A percentile compares a stretch with the other conserved stretches of the same genome.
These are phyloP conservation scores for Mugil cephalus DNA, from an alignment of 2,113 vertebrate genomes.

Conservation along the genomic window DNA sequence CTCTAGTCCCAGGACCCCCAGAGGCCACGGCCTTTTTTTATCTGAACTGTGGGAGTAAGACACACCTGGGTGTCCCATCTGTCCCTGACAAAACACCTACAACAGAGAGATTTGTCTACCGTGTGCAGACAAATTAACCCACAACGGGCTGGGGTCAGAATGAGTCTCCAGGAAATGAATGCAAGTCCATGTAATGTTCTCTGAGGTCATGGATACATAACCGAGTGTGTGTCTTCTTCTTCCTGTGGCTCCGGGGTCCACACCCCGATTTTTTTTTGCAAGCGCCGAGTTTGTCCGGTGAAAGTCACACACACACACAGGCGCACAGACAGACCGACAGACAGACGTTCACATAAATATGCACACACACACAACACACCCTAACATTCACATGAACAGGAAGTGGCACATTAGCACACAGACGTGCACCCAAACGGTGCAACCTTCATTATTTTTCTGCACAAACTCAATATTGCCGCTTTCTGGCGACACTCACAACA, in stretches of 20 bases:
- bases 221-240: constrained; percentile 40
- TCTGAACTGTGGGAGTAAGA: too few species aligned
- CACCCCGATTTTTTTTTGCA: constrained; percentile 48
- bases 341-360: constrained; percentile 9
- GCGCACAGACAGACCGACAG: too few species aligned
- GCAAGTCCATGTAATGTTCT: too few species aligned
- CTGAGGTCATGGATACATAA: too few species aligned
- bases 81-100: too few species aligned
- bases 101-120: too few species aligned
- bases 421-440: constrained; percentile 10
- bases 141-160: too few species aligned
- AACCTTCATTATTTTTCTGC: constrained; percentile 31
- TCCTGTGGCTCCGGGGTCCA: constrained; percentile 61
- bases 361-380: constrained; percentile 33
- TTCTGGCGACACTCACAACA: constrained; percentile 19
- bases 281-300: constrained; percentile 11
- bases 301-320: constrained; percentile 29
- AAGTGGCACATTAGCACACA: constrained; percentile 33
- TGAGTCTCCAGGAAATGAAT: too few species aligned
- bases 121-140: too few species aligned
- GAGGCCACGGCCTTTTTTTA: too few species aligned
- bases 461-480: constrained; percentile 6
- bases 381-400: constrained; percentile 24
- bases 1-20: too few species aligned
- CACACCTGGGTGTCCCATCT: too few species aligned